Base-by-base conservation (phyloP, 2,113 vertebrate species). In the Donacobius atricapilla region DNA sequence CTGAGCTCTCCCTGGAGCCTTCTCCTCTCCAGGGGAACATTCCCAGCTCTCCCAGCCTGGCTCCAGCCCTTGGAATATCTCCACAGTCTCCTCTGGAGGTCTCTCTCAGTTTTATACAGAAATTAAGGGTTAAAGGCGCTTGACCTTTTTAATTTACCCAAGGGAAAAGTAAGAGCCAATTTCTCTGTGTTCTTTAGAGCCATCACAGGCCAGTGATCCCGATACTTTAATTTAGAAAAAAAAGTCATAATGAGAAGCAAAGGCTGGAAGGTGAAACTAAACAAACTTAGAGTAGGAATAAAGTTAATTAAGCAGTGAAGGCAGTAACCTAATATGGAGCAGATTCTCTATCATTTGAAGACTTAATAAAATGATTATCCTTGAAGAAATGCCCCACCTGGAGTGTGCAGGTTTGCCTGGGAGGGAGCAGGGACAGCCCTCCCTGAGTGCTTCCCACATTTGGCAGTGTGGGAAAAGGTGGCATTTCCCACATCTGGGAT, bases 221-320 rank as follows among this genome's bases (percentile, higher is more conserved):
- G 4, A 21, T 9, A 31, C 39, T 82, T 89, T 60, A 68, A 93
- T 91, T 85, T 50, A 76, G 65, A 1, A 30, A 78, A 87, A 58
- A 39, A 42, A 77, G 33, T 75, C 78, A 28, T 82, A 84, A 91
- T 16, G 57, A 85, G 84, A 79, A 68, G 58, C 68, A 87, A 80
- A 94, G 89, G 87, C 87, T 93, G 73, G 27, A 53, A 94, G 87
- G 90, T 82, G 66, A 89, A 95, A 64, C 83, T 39, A 83, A 92
- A 95, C 63, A 95, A 91, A 94, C 37, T 31, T 39, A 17, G 78
- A 82, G 60, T 16, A 90, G 61, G 78, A 94, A 84, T 79, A 22
- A 82, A 95, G 78, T 82, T 85, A 97, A 97, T 97, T 89, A 94
- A 71, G 87, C 65, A 64, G 21, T 4, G 51, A 82, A 79, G 53